Evolutionary conservation across 2,797 vertebrate species (phyloP).

Genomic region (Chelonia mydas): DNA sequence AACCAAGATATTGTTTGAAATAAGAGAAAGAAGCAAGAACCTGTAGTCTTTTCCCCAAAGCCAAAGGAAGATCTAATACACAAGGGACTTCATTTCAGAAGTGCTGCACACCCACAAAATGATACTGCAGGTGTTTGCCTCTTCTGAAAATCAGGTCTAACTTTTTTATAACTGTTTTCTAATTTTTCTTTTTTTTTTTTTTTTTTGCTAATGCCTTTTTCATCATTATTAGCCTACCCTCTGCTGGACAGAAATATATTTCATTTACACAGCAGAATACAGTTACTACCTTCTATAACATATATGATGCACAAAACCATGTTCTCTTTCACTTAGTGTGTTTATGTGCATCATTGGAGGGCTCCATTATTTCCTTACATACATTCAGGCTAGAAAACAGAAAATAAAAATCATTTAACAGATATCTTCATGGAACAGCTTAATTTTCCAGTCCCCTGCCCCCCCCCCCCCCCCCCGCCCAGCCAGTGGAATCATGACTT

Average conservation of each 20-base stretch:
- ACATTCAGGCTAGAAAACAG: neutral
- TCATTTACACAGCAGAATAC: neutral
- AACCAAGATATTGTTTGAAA: neutral
- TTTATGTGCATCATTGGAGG: neutral
- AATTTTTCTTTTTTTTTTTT: too few species aligned
- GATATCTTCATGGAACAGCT: neutral
- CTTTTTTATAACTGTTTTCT: neutral
- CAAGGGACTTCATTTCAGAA: neutral
- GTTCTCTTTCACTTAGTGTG: neutral
- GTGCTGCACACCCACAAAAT: neutral
- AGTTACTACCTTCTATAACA: neutral
- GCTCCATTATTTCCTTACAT: neutral
- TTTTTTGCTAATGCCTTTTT: neutral
- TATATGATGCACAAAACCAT: neutral
- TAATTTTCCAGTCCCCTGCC: neutral
- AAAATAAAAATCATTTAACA: neutral
- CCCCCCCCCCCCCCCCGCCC: too few species aligned
- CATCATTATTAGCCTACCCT: neutral
- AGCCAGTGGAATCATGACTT: neutral
- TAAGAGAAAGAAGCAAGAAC: neutral
- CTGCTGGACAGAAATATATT: neutral
- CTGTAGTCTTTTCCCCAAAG: neutral
- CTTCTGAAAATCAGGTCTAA: neutral
- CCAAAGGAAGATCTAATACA: neutral
- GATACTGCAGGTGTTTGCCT: neutral